Percentiles rank a stretch among this genome's conserved stretches.
Evolutionary conservation across 2,888 invertebrate species (phyloP).

Genomic region (Zaprionus bogoriensis): DNA sequence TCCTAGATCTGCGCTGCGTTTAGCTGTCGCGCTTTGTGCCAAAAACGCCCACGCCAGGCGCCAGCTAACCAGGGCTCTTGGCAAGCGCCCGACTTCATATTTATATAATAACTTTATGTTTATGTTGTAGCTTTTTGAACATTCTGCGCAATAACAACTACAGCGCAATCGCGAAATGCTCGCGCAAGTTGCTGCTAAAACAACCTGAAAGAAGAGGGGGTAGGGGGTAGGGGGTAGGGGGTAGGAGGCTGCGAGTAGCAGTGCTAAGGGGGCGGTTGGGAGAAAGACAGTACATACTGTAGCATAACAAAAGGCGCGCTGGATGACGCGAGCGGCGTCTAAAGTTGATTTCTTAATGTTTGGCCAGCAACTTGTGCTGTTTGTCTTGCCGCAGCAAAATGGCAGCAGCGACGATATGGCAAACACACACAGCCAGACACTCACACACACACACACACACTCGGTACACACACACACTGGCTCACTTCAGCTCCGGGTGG

Average conservation of each 20-base stretch:
- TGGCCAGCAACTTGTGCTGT: constrained; percentile 61
- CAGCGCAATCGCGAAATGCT: constrained; percentile 27
- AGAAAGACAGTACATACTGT: constrained; percentile 37
- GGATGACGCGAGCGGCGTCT: constrained; percentile 52
- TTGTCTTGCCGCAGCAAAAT: constrained; percentile 69
- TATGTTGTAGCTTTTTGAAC: constrained; percentile 68
- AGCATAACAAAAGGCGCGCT: constrained; percentile 68
- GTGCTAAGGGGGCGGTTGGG: too few relatives aligned
- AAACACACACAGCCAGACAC: constrained; percentile 33
- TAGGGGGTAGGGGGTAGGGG: neutral
- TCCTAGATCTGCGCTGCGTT: constrained; percentile 11
- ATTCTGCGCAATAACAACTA: constrained; percentile 50
- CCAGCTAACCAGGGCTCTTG: constrained; percentile 4
- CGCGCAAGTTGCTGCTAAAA: constrained; percentile 41
- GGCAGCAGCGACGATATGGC: constrained; percentile 53
- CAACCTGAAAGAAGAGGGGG: constrained; percentile 25
- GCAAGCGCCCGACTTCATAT: constrained; percentile 65
- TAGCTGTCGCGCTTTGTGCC: constrained; percentile 21
- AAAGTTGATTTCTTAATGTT: constrained; percentile 79
- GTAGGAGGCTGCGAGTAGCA: constrained; percentile 12
- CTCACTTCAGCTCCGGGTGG: constrained; percentile 1
- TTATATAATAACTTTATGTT: constrained; percentile 77
- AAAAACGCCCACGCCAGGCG: constrained; percentile 31
- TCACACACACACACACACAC: constrained; percentile 15
- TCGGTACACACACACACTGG: neutral